Evolutionary conservation across 2,888 invertebrate genomes (phyloP), one percentile per base, ranked within the genome.

Genomic region (Trachelus troglodyta): DNA sequence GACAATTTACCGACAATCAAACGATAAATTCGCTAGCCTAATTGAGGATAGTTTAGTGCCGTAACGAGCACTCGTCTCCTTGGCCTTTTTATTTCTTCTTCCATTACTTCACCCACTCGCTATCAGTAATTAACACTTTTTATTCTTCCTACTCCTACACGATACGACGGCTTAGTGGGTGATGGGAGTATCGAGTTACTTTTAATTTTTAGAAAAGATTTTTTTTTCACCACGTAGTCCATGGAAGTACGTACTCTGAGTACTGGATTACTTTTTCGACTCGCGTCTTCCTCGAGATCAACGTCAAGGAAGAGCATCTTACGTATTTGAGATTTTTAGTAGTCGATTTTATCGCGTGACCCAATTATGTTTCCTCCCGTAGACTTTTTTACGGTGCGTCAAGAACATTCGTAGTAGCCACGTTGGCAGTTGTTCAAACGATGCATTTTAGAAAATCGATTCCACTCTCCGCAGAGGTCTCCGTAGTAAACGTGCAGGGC

Each of bases 401-500:
- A 9, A 9, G 23, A 56, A 56, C 56, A 9, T 56, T 23, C 56
- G 56, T 9, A 56, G 23, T 9, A 23, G 56, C 56, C 56, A 56
- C 82, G 76, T 79, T 86, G 86, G 86, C 86, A 87, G 80, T 80
- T 77, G 83, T 81, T 87, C 86, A 83, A 87, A 83, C 80, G 83
- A 83, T 82, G 83, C 82, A 83, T 87, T 85, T 83, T 75, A 76
- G 83, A 84, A 87, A 85, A 87, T 86, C 85, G 83, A 84, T 85
- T 79, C 79, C 79, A 75, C 79, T 79, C 56, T 23, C 56, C 23
- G 56, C 75, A 78, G 78, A 76, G 68, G 75, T 77, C 75, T 68
- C 76, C 77, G 77, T 77, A 75, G 34, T 40, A 12, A 68, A 76
- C 56, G 56, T 23, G 75, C 34, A 68, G 31, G 69, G 30, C 76